phyloP scores from a whole-genome alignment of 92 coral and sea anemone species.

The Micromussa lordhowensis region DNA sequence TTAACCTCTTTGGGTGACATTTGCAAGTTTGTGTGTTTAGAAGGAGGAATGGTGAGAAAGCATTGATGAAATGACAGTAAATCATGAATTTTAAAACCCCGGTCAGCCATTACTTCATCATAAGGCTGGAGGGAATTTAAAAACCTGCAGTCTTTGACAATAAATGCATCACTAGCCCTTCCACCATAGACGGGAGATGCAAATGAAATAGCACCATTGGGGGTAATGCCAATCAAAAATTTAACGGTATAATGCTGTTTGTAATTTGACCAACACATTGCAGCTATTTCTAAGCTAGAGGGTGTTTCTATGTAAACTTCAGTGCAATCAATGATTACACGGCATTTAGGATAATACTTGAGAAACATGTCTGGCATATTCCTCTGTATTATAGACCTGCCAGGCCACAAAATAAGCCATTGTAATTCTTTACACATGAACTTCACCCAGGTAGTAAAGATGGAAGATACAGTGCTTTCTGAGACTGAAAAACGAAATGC shows the following conservation, averaged over 20 bases:
- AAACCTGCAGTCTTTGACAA: conserved; percentile 63
- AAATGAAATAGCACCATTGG: conserved; percentile 57
- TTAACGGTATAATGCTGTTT: conserved; percentile 45
- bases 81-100: conserved; percentile 47
- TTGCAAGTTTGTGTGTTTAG: conserved; percentile 46
- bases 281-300: conserved; percentile 30
- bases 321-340: too few relatives aligned
- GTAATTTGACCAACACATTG: conserved; percentile 40
- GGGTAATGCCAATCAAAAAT: conserved; percentile 60
- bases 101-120: conserved; percentile 49
- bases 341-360: too few relatives aligned
- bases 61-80: conserved; percentile 50
- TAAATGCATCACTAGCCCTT: conserved; percentile 65
- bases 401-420: too few relatives aligned
- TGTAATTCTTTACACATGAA: too few relatives aligned
- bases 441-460: too few relatives aligned
- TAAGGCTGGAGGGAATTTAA: conserved; percentile 40
- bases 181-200: conserved; percentile 63
- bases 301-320: conserved; percentile 34
- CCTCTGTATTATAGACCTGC: too few relatives aligned
- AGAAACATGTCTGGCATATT: too few relatives aligned
- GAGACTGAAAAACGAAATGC: too few relatives aligned
- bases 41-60: conserved; percentile 35
- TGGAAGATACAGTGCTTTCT: too few relatives aligned
- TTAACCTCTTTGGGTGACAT: conserved; percentile 42